Evolutionary conservation across 2,888 invertebrate genomes (phyloP).

Genomic region (Rhaphigaster nebulosa): DNA sequence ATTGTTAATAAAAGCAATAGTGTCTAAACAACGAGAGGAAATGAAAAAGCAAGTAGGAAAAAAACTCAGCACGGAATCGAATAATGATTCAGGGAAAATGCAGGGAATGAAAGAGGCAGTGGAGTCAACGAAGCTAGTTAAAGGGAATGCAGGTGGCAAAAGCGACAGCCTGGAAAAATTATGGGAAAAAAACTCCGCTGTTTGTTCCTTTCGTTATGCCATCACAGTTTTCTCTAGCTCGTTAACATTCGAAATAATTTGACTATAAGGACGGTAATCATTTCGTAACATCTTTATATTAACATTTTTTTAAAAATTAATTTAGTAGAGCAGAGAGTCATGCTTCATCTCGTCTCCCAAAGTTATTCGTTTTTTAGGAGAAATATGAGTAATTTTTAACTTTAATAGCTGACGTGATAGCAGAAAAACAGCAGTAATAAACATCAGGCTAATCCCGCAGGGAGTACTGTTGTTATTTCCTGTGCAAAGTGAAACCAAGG

Average conservation of each 20-base stretch:
- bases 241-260: background rate
- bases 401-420: too few species aligned
- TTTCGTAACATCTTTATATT: background rate
- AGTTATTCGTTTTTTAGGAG: too few species aligned
- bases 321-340: too few species aligned
- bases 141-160: slow-evolving; percentile 5
- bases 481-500: too few species aligned
- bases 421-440: too few species aligned
- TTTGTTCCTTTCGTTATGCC: background rate
- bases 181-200: background rate
- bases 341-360: too few species aligned
- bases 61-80: background rate
- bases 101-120: background rate
- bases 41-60: background rate
- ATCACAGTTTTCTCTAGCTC: background rate
- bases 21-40: background rate
- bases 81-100: slow-evolving; percentile 28
- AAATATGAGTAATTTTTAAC: too few species aligned
- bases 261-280: background rate
- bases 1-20: background rate
- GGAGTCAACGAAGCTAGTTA: slow-evolving; percentile 31
- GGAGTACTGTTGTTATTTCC: too few species aligned
- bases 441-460: too few species aligned
- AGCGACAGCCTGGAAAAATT: background rate
- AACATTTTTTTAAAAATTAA: background rate